Evolutionary conservation across 2,113 vertebrate species (phyloP).

Genomic region (Struthidea cinerea): DNA sequence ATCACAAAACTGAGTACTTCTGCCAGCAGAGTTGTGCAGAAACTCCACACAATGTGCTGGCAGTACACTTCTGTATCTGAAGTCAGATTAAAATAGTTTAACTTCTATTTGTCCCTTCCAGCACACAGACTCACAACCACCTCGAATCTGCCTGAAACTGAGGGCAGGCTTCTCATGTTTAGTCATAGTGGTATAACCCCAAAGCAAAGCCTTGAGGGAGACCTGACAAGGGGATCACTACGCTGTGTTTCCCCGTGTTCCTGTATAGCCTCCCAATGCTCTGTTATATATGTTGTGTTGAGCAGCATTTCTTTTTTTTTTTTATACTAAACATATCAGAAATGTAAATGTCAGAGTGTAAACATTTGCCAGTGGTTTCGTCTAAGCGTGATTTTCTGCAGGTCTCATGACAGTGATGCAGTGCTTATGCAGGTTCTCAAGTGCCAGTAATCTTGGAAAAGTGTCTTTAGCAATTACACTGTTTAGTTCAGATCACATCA

Average conservation of each 20-base stretch:
- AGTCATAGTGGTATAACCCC: not conserved
- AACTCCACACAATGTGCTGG: not conserved
- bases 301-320: not conserved
- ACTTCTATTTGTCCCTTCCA: not conserved
- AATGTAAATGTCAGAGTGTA: not conserved
- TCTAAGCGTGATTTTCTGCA: not conserved
- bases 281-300: not conserved
- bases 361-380: not conserved
- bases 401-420: not conserved
- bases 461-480: not conserved
- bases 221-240: not conserved
- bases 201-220: not conserved
- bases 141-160: not conserved
- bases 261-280: not conserved
- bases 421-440: not conserved
- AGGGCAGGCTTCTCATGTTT: not conserved
- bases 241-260: rapidly evolving
- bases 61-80: not conserved
- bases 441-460: not conserved
- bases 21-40: not conserved
- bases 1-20: not conserved
- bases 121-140: not conserved
- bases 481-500: not conserved
- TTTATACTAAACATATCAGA: not conserved
- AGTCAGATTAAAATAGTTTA: not conserved